Evolutionary conservation across 2,888 invertebrate species (phyloP).

Genomic region (Aromia moschata): DNA sequence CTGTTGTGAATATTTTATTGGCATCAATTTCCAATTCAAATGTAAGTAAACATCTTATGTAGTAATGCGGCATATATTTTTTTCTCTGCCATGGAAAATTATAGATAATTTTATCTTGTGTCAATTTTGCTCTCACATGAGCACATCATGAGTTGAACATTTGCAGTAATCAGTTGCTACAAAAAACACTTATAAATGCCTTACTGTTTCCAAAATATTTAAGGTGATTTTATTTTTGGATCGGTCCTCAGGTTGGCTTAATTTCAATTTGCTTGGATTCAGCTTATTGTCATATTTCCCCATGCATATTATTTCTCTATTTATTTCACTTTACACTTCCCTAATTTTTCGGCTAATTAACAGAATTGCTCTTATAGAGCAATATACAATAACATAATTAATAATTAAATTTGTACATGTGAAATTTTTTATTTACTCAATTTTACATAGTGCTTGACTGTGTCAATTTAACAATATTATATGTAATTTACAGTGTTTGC

Average conservation of each 20-base stretch:
- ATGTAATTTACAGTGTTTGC: too few relatives aligned
- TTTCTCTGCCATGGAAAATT: background rate
- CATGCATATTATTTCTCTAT: slow-evolving; percentile 9
- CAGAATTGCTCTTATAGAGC: too few relatives aligned
- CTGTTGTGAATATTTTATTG: slow-evolving; percentile 4
- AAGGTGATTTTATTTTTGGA: too few relatives aligned
- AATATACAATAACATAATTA: too few relatives aligned
- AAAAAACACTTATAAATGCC: background rate
- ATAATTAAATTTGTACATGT: too few relatives aligned
- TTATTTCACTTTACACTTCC: slow-evolving; percentile 9
- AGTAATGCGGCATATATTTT: background rate
- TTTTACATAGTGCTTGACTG: too few relatives aligned
- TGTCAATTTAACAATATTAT: too few relatives aligned
- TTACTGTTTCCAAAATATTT: too few relatives aligned
- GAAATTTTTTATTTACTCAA: too few relatives aligned
- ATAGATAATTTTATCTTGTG: background rate
- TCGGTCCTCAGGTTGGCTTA: slow-evolving; percentile 7
- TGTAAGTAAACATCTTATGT: slow-evolving; percentile 17
- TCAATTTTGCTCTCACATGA: background rate
- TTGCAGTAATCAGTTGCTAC: background rate
- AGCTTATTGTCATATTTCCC: slow-evolving; percentile 6
- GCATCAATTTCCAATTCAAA: slow-evolving; percentile 6
- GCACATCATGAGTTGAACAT: too few relatives aligned
- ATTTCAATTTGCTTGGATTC: slow-evolving; percentile 5
- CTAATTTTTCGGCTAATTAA: too few relatives aligned